Evolutionary conservation across 2,113 vertebrate genomes (phyloP).

Genomic region (Thinocorus orbignyianus): DNA sequence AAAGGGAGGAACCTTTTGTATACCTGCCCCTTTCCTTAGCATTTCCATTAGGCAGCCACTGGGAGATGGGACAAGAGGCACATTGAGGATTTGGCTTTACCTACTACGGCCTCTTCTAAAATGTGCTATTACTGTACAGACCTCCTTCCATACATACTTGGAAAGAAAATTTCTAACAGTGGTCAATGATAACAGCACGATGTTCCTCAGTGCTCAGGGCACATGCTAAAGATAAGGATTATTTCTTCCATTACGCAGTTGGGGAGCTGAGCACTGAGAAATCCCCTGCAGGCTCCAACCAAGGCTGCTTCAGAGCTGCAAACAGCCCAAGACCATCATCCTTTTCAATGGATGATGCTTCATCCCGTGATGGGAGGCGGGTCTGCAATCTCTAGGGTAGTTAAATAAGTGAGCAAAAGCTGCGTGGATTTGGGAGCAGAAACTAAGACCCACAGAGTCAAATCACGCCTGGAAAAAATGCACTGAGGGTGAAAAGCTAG

Average conservation of each 20-base stretch:
- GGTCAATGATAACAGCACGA: background rate
- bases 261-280: background rate
- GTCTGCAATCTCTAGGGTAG: background rate
- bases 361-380: background rate
- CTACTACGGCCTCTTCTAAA: background rate
- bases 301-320: background rate
- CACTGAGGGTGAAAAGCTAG: background rate
- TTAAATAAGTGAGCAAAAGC: background rate
- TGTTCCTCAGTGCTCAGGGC: background rate
- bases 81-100: background rate
- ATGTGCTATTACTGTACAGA: background rate
- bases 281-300: background rate
- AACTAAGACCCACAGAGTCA: background rate
- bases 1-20: accelerated
- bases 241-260: background rate
- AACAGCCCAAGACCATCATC: background rate
- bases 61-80: background rate
- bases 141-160: background rate
- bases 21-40: background rate
- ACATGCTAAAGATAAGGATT: background rate
- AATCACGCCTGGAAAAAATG: background rate
- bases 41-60: background rate
- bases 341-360: background rate
- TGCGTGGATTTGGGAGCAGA: background rate
- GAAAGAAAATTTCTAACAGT: background rate